Conservation (phyloP, 1,140 invertebrate genomes). For the Teleopsis dalmanni region DNA sequence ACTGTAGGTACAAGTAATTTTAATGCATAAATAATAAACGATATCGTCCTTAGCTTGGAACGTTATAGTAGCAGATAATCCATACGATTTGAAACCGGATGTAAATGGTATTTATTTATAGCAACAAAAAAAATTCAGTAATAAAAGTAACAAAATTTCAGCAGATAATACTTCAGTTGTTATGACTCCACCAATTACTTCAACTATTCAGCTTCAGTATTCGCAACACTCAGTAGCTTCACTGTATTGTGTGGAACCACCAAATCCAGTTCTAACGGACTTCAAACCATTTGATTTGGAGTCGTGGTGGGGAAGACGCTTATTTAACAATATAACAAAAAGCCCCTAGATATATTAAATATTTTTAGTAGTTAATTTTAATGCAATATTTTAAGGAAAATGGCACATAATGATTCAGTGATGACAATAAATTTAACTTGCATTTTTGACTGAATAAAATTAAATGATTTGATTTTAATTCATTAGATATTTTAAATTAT, state of each 20-base stretch:
- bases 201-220: conserved; percentile 18
- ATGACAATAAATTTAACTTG: too few species aligned
- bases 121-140: background rate
- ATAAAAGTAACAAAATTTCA: too few species aligned
- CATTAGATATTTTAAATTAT: too few species aligned
- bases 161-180: conserved; percentile 11
- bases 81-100: conserved; percentile 25
- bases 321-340: too few species aligned
- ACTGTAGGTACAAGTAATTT: too few species aligned
- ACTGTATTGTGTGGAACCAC: conserved; percentile 65
- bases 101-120: background rate
- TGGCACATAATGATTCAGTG: too few species aligned
- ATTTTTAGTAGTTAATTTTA: too few species aligned
- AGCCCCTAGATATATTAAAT: too few species aligned
- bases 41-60: conserved; percentile 34
- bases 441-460: too few species aligned
- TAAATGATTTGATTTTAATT: too few species aligned
- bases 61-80: conserved; percentile 40
- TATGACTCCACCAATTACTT: conserved; percentile 21
- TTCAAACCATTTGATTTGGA: conserved; percentile 82
- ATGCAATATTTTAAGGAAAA: too few species aligned
- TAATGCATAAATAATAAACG: too few species aligned
- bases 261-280: conserved; percentile 59
- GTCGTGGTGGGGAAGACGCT: conserved; percentile 77
- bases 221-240: conserved; percentile 12